Conservation (phyloP, 2,797 vertebrate genomes). For the Mareca penelope region DNA sequence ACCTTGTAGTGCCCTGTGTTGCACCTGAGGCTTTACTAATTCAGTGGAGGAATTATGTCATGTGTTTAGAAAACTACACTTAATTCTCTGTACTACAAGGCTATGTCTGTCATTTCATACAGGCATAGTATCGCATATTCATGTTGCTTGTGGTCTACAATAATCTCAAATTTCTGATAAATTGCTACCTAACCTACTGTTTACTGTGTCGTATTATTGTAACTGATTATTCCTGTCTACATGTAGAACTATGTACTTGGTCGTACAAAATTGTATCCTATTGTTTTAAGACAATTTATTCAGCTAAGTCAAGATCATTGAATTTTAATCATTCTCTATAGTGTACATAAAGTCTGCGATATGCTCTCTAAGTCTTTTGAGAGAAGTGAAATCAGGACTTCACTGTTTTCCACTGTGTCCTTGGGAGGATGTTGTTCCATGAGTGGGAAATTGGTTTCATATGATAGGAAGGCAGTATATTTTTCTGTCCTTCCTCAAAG, state of each 20-base stretch:
- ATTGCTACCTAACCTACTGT: background rate
- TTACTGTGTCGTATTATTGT: background rate
- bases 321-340: background rate
- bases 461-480: background rate
- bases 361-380: background rate
- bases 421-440: background rate
- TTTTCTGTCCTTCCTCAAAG: background rate
- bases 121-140: background rate
- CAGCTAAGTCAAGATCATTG: background rate
- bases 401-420: background rate
- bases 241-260: background rate
- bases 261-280: background rate
- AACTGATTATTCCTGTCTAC: background rate
- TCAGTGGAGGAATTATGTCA: background rate
- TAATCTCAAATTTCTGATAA: background rate
- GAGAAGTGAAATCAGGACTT: background rate
- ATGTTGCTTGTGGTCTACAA: background rate
- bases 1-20: background rate
- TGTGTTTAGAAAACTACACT: background rate
- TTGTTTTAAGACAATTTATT: background rate
- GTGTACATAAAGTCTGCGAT: background rate
- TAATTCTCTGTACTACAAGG: background rate
- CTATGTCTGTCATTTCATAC: background rate
- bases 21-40: background rate
- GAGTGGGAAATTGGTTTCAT: background rate